Evolutionary conservation across 2,888 invertebrate genomes (phyloP).

Genomic region (Microctonus hyperodae): DNA sequence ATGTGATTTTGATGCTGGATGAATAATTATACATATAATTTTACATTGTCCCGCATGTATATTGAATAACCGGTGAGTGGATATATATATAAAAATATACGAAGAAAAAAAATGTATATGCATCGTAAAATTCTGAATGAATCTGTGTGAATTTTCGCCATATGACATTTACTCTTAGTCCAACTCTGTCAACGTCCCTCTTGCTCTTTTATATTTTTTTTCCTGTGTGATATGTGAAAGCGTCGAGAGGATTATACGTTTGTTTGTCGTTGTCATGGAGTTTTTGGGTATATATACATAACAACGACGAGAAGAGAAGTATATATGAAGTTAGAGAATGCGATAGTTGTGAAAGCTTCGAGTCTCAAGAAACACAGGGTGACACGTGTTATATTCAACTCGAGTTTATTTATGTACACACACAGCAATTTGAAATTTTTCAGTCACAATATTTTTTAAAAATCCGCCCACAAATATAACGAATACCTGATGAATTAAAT

Average conservation of each 20-base stretch:
- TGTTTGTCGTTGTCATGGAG: slow-evolving; percentile 43
- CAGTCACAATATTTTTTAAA: slow-evolving; percentile 11
- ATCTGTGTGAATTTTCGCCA: slow-evolving; percentile 8
- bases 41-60: background rate
- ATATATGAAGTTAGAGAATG: slow-evolving; percentile 27
- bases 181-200: background rate
- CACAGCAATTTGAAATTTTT: slow-evolving; percentile 10
- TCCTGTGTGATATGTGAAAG: slow-evolving; percentile 35
- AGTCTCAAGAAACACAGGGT: slow-evolving; percentile 54
- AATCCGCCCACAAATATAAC: background rate
- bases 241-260: slow-evolving; percentile 57
- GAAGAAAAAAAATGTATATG: background rate
- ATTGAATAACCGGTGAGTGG: background rate
- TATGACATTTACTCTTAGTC: slow-evolving; percentile 10
- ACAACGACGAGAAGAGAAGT: slow-evolving; percentile 34
- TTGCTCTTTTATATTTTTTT: background rate
- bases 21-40: background rate
- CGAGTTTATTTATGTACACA: slow-evolving; percentile 41
- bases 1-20: too few relatives aligned
- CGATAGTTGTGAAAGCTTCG: slow-evolving; percentile 46
- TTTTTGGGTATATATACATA: slow-evolving; percentile 33
- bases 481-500: background rate
- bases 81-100: background rate
- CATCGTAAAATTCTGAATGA: slow-evolving; percentile 1
- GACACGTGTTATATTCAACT: slow-evolving; percentile 59